phyloP scores from a whole-genome alignment of 2,113 vertebrate genomes.

The Oplegnathus fasciatus region DNA sequence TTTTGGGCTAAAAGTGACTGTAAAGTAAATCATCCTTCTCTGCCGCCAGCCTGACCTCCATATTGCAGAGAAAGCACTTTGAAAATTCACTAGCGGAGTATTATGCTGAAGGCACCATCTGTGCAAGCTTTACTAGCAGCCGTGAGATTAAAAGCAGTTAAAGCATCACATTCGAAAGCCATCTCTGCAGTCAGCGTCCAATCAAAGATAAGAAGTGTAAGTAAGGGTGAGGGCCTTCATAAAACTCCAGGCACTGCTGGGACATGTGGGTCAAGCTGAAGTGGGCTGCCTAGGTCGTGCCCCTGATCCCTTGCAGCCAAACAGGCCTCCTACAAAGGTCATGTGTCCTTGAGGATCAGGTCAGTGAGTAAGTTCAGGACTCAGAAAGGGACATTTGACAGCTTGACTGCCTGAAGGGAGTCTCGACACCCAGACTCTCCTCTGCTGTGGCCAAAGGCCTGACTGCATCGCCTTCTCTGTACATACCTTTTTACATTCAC shows the following conservation, averaged over 20 bases:
- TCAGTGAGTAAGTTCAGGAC: conserved; percentile 53
- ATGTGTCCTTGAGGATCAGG: conserved; percentile 54
- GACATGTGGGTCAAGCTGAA: conserved; percentile 34
- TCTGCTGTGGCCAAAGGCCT: conserved; percentile 37
- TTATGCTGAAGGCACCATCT: conserved; percentile 77
- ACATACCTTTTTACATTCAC: conserved; percentile 8
- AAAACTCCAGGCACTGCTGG: background rate
- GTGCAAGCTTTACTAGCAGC: conserved; percentile 75
- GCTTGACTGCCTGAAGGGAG: conserved; percentile 70
- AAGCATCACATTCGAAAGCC: conserved; percentile 63
- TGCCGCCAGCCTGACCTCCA: conserved; percentile 75
- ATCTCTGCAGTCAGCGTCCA: conserved; percentile 36
- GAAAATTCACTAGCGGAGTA: conserved; percentile 71
- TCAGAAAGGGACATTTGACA: conserved; percentile 64
- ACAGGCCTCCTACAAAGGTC: conserved; percentile 37
- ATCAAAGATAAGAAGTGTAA: conserved; percentile 36
- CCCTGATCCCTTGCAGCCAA: conserved; percentile 35
- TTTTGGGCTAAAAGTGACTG: conserved; percentile 75
- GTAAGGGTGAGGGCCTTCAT: conserved; percentile 20
- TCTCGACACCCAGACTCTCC: conserved; percentile 33
- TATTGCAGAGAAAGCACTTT: conserved; percentile 77
- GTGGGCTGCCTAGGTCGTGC: conserved; percentile 21
- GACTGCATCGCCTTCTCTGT: background rate
- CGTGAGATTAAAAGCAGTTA: conserved; percentile 75
- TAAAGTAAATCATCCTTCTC: conserved; percentile 79